phyloP scores from a whole-genome alignment of 2,113 vertebrate species.

The mouse (Mus musculus) region DNA sequence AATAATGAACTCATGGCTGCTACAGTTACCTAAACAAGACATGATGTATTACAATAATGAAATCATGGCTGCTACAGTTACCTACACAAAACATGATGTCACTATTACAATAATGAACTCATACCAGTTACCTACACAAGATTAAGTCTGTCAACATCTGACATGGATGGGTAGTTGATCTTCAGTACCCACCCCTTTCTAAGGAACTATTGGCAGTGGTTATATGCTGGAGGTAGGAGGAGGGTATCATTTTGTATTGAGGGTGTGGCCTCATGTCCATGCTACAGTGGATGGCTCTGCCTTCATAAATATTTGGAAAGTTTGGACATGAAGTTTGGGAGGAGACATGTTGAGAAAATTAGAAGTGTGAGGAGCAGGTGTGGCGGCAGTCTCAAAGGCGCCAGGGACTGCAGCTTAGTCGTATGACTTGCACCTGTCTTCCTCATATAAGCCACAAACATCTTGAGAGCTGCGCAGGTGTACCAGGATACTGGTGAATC shows the following conservation, averaged over 20 bases:
- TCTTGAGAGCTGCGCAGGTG: too few relatives aligned
- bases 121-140: not conserved
- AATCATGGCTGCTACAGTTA: too few relatives aligned
- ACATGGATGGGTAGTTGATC: not conserved
- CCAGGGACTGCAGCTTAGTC: too few relatives aligned
- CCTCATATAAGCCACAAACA: too few relatives aligned
- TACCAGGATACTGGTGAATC: too few relatives aligned
- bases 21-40: too few relatives aligned
- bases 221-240: not conserved
- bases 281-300: not conserved
- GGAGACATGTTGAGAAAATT: not conserved
- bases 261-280: not conserved
- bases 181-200: not conserved
- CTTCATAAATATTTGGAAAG: not conserved
- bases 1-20: too few relatives aligned
- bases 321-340: not conserved
- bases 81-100: not conserved
- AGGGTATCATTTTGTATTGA: not conserved
- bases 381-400: too few relatives aligned
- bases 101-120: too few relatives aligned
- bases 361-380: too few relatives aligned
- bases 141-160: not conserved
- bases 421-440: too few relatives aligned
- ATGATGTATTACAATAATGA: too few relatives aligned
- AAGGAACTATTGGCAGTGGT: not conserved